phyloP scores from a whole-genome alignment of 2,888 invertebrate species.

The Thelaira solivaga region DNA sequence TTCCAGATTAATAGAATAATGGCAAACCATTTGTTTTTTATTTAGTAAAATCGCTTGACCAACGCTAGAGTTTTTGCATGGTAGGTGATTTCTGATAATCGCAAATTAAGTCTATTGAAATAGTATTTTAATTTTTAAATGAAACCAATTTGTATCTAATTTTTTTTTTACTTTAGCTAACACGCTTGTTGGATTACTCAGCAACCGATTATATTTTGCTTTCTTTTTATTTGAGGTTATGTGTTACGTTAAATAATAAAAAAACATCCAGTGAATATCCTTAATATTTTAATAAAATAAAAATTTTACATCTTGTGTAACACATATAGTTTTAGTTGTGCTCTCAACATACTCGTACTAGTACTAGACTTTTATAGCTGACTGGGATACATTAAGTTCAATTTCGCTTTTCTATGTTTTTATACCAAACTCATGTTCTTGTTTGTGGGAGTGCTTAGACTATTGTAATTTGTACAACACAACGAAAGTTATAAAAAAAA shows the following conservation, averaged over 20 bases:
- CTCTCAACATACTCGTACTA: no score
- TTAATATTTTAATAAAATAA: constrained; percentile 16
- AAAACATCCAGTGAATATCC: neutral
- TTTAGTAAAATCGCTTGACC: no score
- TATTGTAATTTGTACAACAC: constrained; percentile 55
- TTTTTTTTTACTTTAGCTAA: no score
- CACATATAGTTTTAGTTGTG: constrained; percentile 45
- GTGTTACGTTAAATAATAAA: neutral
- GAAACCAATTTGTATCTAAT: no score
- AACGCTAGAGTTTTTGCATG: no score
- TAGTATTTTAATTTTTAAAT: no score
- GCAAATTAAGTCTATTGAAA: no score
- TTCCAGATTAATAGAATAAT: no score
- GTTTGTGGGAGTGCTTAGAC: constrained; percentile 54
- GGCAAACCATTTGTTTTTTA: no score
- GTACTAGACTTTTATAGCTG: constrained; percentile 26
- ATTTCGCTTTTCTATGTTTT: constrained; percentile 1
- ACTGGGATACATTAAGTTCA: constrained; percentile 48
- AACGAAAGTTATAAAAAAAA: constrained; percentile 45
- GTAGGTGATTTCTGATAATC: no score
- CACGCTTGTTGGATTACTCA: no score
- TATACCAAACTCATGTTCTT: constrained; percentile 30
- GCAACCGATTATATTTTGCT: no score
- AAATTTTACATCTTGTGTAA: constrained; percentile 42
- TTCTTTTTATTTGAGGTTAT: neutral